Evolutionary conservation across 2,888 invertebrate species (phyloP), one percentile per base, ranked within the genome.

Genomic region (Linnaemya tessellans): DNA sequence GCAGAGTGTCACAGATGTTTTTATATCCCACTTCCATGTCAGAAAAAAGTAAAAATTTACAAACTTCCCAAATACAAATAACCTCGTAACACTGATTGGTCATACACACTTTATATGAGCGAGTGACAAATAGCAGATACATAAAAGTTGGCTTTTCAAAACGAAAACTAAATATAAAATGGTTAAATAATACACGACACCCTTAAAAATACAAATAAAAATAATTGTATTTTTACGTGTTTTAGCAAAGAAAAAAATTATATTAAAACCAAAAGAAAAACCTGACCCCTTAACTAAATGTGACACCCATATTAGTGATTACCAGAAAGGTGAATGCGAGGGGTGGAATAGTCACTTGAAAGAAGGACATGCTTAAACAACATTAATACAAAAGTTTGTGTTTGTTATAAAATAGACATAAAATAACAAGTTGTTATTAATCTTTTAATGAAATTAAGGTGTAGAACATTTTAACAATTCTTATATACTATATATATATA

Each of bases 1-100:
- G n/a, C n/a, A 65, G 54, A 79, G 71, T 79, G 75, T 82, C 82
- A 75, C 85, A 85, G 85, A 85, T 85, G 85, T 85, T 85, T 79
- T 82, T 77, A 85, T 71, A 51, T 65, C 70, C 65, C 64, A 79
- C 73, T 78, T 62, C 38, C 54, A 30, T 35, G 62, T 65, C 11
- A 60, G 75, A 75, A 71, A 82, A 81, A 62, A 70, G 70, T 11
- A 11, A 41, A 70, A 67, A 65, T 74, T 82, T 54, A 78, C 46
- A 78, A 84, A 68, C 77, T 84, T 68, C 30, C 49, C 60, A 78
- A 46, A 54, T 41, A 0, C 43, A 15, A 38, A 78, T 41, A 49
- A 43, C 70, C 56, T 71, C 54, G 38, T 46, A 49, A 51, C 68
- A 79, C 60, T 54, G 46, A 85, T 85, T 85, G 79, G 79, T 75